Evolutionary conservation across 2,797 vertebrate genomes (phyloP).

Genomic region (Lepus townsendii): DNA sequence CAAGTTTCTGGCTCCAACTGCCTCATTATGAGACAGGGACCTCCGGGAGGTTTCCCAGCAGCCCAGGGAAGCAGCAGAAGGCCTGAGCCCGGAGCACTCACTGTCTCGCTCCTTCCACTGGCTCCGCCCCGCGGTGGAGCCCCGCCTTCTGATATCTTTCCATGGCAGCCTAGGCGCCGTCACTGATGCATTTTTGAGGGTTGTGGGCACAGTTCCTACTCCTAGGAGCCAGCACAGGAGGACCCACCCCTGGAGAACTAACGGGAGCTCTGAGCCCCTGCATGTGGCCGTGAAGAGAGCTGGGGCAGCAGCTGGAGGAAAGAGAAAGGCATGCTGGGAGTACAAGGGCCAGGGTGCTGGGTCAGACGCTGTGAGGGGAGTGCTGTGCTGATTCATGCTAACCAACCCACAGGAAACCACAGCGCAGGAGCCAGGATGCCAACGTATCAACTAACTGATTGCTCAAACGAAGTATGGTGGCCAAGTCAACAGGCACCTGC

Average conservation of each 20-base stretch:
- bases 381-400: neutral
- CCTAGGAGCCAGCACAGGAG: neutral
- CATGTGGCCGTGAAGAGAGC: neutral
- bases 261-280: neutral
- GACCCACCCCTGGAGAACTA: neutral
- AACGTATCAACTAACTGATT: too few relatives aligned
- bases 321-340: too few relatives aligned
- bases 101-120: neutral
- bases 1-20: rapidly evolving
- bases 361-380: neutral
- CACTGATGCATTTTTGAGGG: neutral
- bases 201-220: neutral
- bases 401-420: neutral
- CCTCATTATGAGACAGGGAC: neutral
- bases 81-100: neutral
- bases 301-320: neutral
- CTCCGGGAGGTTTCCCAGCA: rapidly evolving
- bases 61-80: neutral
- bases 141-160: neutral
- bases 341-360: neutral
- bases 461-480: neutral
- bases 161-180: neutral
- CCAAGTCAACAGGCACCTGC: neutral
- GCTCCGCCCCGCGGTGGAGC: neutral
- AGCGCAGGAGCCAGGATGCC: neutral